A percentile compares a stretch with the other conserved stretches of the same genome.
Conservation (phyloP, 2,113 vertebrate species). For the Labeo catla region DNA sequence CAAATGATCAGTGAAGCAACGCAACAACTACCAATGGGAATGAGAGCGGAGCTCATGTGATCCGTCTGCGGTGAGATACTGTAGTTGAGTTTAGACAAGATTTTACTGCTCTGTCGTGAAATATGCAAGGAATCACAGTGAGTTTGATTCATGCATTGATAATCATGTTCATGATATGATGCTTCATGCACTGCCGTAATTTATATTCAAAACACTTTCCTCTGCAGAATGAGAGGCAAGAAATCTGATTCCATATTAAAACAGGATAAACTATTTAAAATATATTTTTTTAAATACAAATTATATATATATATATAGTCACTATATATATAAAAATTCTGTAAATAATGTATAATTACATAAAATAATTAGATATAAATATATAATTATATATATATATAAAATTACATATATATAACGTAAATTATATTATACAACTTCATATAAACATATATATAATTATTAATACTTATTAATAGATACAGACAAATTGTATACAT, state of each 20-base stretch:
- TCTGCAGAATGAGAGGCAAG: neutral
- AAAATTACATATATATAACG: no score
- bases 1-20: neutral
- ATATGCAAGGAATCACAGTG: neutral
- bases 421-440: no score
- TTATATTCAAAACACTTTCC: neutral
- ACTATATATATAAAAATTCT: no score
- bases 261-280: no score
- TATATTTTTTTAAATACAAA: no score
- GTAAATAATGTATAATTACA: no score
- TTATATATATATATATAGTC: no score
- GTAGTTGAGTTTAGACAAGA: neutral
- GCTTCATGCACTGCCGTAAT: neutral
- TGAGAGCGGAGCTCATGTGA: neutral
- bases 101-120: neutral
- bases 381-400: no score
- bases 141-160: constrained; percentile 20
- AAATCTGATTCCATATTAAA: neutral
- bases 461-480: no score
- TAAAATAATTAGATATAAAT: no score
- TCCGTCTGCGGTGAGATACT: neutral
- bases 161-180: neutral
- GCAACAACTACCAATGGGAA: neutral
- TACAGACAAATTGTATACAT: no score
- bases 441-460: no score